A percentile compares a stretch with the other conserved stretches of the same genome.
phyloP scores from a whole-genome alignment of 2,113 vertebrate genomes.

The Capricornis sumatraensis region DNA sequence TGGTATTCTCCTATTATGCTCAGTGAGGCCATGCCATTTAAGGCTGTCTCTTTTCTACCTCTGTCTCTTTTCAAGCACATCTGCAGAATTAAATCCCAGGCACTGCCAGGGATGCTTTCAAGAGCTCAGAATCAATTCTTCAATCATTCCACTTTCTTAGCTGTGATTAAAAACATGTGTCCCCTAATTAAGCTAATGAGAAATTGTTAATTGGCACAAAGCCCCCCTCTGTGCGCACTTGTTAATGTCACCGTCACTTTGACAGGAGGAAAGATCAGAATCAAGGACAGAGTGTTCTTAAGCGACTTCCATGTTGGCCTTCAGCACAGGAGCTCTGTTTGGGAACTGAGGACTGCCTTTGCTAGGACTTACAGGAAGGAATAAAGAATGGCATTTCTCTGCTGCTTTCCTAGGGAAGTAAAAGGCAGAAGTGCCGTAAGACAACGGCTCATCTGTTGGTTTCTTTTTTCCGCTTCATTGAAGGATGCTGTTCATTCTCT shows the following conservation, averaged over 20 bases:
- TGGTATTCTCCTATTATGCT: constrained; percentile 40
- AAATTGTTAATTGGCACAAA: constrained; percentile 84
- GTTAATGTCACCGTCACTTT: constrained; percentile 84
- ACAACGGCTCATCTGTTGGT: not conserved
- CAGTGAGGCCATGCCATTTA: constrained; percentile 30
- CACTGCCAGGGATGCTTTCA: constrained; percentile 71
- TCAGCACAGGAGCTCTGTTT: constrained; percentile 28
- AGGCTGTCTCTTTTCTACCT: constrained; percentile 23
- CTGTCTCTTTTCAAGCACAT: constrained; percentile 59
- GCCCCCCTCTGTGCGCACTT: constrained; percentile 76
- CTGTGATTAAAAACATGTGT: constrained; percentile 91
- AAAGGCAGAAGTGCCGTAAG: not conserved
- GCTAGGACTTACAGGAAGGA: not conserved
- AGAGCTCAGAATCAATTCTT: constrained; percentile 81
- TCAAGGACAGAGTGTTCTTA: constrained; percentile 74
- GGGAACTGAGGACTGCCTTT: not conserved
- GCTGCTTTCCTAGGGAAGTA: not conserved
- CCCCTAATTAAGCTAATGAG: constrained; percentile 89
- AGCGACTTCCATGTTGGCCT: not conserved
- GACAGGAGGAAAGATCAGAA: constrained; percentile 77
- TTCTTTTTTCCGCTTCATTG: not conserved
- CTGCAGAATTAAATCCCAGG: constrained; percentile 79
- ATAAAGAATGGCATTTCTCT: not conserved
- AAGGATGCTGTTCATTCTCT: not conserved
- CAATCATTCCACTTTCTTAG: constrained; percentile 80